Conservation (phyloP, 2,888 invertebrate species). For the Anorthoa munda region DNA sequence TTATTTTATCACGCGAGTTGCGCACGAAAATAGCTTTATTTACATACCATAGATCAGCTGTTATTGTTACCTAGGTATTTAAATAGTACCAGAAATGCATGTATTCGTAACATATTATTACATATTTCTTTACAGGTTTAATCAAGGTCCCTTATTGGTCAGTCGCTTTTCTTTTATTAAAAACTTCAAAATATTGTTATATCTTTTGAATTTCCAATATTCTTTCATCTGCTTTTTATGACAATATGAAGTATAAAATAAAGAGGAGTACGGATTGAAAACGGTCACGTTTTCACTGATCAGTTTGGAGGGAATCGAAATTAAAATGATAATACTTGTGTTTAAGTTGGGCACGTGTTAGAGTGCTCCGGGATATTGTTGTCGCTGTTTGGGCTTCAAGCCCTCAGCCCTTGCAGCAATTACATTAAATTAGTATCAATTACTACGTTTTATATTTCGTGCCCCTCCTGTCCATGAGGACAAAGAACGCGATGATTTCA, state of each 20-base stretch:
- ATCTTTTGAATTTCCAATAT: constrained; percentile 41
- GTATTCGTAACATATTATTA: background rate
- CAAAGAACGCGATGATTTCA: constrained; percentile 16
- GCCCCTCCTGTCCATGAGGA: background rate
- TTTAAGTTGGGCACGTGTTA: constrained; percentile 29
- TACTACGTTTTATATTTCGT: constrained; percentile 11
- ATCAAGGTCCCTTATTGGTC: constrained; percentile 10
- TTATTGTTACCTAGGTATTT: background rate
- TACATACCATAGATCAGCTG: constrained; percentile 10
- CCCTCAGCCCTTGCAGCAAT: constrained; percentile 6
- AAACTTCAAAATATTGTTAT: constrained; percentile 32
- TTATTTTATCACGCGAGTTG: constrained; percentile 42
- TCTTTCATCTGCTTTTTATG: constrained; percentile 22
- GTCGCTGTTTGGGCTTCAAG: background rate
- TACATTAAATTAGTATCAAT: constrained; percentile 39
- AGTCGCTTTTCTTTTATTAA: constrained; percentile 14
- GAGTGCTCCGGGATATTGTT: background rate
- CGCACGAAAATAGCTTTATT: background rate
- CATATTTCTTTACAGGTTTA: constrained; percentile 16
- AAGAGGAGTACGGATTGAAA: constrained; percentile 5
- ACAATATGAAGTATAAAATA: constrained; percentile 27
- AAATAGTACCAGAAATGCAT: background rate
- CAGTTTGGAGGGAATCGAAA: constrained; percentile 33
- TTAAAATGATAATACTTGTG: constrained; percentile 33
- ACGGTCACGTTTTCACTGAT: constrained; percentile 47